Base-by-base conservation (phyloP, 2,888 invertebrate genomes). In the Amphimallon solstitiale region DNA sequence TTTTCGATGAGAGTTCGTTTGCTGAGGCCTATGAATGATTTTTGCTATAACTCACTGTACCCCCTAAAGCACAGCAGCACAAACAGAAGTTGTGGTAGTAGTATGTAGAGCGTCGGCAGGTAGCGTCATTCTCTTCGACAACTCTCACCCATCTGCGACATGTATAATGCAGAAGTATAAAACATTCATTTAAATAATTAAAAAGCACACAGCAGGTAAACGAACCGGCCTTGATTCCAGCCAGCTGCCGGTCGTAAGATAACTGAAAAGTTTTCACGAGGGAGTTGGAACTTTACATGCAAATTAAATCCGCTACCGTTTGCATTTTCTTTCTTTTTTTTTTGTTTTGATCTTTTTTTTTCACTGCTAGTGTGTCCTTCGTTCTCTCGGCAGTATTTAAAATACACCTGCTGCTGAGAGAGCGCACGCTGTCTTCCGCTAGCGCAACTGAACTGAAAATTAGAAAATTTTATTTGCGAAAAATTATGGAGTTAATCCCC, bases 181-280 rank as follows among this genome's bases (percentile, higher is more conserved):
- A 78, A 77, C 76, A 75, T 77, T 78, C 77, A 79, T 80, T 80
- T 79, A 76, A 80, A 80, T 80, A 78, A 80, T 80, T 80, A 80
- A 79, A 79, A 79, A 78, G 77, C 76, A 79, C 76, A 79, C 78
- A 76, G 76, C 77, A 79, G 79, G 79, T 78, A 78, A 79, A 79
- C 78, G 78, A 79, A 78, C 78, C 75, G 77, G 74, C 40, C 75
- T 75, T 76, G 77, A 77, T 77, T 77, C 75, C 40, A 23, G 56
- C 40, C n/a, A 56, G 73, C 78, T 76, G 78, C 77, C 78, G 78
- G 71, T 70, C 72, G 70, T 72, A 71, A 73, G 74, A 75, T 73
- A 74, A 74, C 75, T 73, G 73, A 69, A 74, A 78, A 78, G 76
- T 78, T 79, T 78, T 74, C 56, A 40, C 56, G 37, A 38, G 56